phyloP scores from a whole-genome alignment of 2,888 invertebrate genomes.

The Carterocephalus palaemon region DNA sequence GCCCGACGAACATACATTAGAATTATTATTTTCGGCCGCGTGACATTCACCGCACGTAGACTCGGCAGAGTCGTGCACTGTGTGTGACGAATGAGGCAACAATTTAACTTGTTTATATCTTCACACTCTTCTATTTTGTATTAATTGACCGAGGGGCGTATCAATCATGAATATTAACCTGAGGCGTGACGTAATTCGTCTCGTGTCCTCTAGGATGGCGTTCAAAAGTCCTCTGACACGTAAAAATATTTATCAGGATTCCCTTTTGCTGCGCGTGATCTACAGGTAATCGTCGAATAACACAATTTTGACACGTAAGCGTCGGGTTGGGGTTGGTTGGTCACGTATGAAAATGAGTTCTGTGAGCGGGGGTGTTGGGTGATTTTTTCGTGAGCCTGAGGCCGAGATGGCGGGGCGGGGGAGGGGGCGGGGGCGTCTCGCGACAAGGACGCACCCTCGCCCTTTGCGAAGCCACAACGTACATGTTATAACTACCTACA shows the following conservation, averaged over 20 bases:
- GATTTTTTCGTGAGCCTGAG: constrained; percentile 37
- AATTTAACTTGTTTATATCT: constrained; percentile 41
- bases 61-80: constrained; percentile 41
- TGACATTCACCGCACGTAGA: constrained; percentile 66
- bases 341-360: constrained; percentile 42
- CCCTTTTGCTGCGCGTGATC: constrained; percentile 50
- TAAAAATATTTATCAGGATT: constrained; percentile 49
- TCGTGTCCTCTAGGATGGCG: background rate
- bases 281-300: constrained; percentile 57
- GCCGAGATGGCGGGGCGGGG: constrained; percentile 18
- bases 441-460: constrained; percentile 55
- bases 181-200: constrained; percentile 38
- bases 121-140: constrained; percentile 36
- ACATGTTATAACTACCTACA: constrained; percentile 47
- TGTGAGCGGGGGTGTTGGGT: constrained; percentile 37
- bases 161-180: constrained; percentile 44
- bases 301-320: constrained; percentile 46
- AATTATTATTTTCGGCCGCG: constrained; percentile 65
- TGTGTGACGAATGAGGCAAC: constrained; percentile 55
- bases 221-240: constrained; percentile 30
- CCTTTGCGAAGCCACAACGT: constrained; percentile 53
- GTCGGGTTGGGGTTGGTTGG: constrained; percentile 26
- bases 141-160: constrained; percentile 25
- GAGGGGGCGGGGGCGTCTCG: constrained; percentile 44
- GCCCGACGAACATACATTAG: constrained; percentile 42